A percentile compares a stretch with the other conserved stretches of the same genome.
phyloP scores from a whole-genome alignment of 2,797 vertebrate genomes.

The Gouania willdenowi region DNA sequence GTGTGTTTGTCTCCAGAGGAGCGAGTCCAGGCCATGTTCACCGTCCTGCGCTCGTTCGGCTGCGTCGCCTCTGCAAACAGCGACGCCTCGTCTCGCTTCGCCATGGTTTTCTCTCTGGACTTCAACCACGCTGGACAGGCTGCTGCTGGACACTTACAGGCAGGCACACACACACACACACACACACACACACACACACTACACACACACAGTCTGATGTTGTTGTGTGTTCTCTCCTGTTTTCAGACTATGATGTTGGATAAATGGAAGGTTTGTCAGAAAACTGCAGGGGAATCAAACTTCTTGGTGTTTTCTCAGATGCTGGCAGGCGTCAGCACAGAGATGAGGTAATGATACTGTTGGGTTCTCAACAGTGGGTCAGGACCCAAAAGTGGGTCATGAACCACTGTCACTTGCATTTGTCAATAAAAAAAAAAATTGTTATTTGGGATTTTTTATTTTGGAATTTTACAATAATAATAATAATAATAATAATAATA shows the following conservation, averaged over 20 bases:
- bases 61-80: constrained; percentile 76
- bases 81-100: constrained; percentile 80
- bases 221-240: no score
- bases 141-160: constrained; percentile 89
- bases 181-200: not conserved
- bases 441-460: no score
- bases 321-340: constrained; percentile 82
- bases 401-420: no score
- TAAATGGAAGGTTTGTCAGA: constrained; percentile 77
- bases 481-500: no score
- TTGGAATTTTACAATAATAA: no score
- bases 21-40: constrained; percentile 88
- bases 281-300: constrained; percentile 79
- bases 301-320: constrained; percentile 90
- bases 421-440: no score
- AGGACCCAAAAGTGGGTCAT: no score
- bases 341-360: constrained; percentile 71
- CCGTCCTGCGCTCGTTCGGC: constrained; percentile 84
- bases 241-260: constrained; percentile 94
- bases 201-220: not conserved
- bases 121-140: constrained; percentile 84
- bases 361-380: no score
- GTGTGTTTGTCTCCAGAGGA: constrained; percentile 83
- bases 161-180: constrained; percentile 33
- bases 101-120: constrained; percentile 87